These are phyloP conservation scores for Cirrhinus mrigala DNA, from an alignment of 2,797 vertebrate species.

Conservation along the genomic window DNA sequence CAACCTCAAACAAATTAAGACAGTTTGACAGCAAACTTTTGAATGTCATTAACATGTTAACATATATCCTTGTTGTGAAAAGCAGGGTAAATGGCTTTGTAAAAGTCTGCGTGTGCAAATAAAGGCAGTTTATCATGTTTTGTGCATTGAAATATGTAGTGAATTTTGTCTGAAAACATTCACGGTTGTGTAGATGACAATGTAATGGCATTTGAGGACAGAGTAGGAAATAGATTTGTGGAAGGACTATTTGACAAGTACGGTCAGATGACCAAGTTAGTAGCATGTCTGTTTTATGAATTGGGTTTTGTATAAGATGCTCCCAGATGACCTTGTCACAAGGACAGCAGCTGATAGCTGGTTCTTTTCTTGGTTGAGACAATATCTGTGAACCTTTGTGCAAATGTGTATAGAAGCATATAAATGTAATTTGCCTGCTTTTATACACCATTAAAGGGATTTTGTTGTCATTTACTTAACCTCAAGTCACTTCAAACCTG, in stretches of 20 bases:
- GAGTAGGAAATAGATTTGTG: neutral
- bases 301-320: slow-evolving; percentile 70
- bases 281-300: slow-evolving; percentile 68
- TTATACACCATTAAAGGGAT: neutral
- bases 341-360: slow-evolving; percentile 48
- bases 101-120: no score
- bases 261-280: slow-evolving; percentile 67
- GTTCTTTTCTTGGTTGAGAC: slow-evolving; percentile 2
- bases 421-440: neutral
- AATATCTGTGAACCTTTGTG: slow-evolving; percentile 3
- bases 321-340: slow-evolving; percentile 72
- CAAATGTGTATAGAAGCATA: neutral
- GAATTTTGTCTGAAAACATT: no score
- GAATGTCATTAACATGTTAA: no score
- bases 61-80: neutral
- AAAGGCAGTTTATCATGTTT: no score
- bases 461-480: neutral
- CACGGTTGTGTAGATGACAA: no score
- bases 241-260: slow-evolving; percentile 48
- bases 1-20: neutral
- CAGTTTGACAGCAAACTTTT: neutral
- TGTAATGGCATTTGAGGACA: no score
- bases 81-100: no score
- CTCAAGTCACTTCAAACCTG: neutral
- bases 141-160: no score